These are phyloP conservation scores for Orientallactaga sibirica DNA, from an alignment of 2,797 vertebrate species.

Conservation along the genomic window DNA sequence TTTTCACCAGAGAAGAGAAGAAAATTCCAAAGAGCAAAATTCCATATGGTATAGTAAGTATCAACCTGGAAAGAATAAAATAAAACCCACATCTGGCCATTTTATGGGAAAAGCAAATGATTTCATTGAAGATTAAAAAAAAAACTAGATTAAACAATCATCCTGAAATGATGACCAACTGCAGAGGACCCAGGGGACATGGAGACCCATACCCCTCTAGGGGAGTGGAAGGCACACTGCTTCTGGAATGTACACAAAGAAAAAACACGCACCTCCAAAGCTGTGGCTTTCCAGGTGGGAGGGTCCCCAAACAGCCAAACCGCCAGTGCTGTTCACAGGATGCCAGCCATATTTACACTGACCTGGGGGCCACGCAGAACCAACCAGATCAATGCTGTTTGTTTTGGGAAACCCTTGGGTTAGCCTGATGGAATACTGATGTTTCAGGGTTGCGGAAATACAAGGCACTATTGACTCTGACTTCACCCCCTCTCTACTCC, in stretches of 20 bases:
- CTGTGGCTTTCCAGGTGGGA: accelerated
- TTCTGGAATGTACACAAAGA: background rate
- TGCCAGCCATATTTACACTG: accelerated
- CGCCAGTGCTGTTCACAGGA: background rate
- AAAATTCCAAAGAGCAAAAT: background rate
- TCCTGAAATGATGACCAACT: background rate
- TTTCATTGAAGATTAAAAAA: background rate
- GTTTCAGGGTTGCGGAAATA: background rate
- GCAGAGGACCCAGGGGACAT: accelerated
- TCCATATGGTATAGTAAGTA: background rate
- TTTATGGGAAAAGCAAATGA: too few species aligned
- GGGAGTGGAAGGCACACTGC: accelerated
- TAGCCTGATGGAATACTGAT: background rate
- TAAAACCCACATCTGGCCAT: background rate
- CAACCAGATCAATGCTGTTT: background rate
- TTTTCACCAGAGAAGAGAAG: background rate
- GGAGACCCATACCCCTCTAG: too few species aligned
- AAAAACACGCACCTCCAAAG: background rate
- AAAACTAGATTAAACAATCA: background rate
- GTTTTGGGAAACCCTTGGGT: background rate
- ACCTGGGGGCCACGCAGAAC: background rate
- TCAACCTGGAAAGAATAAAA: background rate
- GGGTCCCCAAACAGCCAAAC: too few species aligned
- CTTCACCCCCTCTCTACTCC: accelerated
- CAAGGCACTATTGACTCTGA: background rate